Conservation (phyloP, 92 coral and sea anemone species). For the Metridium senile region DNA sequence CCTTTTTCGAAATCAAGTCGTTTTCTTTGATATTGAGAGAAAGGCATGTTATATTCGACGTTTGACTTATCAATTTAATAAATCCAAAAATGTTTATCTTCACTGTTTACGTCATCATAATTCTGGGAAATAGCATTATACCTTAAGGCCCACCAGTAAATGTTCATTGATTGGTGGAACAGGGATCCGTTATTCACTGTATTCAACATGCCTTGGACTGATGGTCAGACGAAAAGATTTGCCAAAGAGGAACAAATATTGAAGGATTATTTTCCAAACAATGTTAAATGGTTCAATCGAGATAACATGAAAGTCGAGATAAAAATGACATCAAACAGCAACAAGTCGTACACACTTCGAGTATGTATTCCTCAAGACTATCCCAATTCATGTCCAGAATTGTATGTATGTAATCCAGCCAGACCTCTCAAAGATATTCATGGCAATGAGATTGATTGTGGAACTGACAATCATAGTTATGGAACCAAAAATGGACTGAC, state of each 20-base stretch:
- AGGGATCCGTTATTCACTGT: background rate
- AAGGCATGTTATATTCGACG: too few relatives aligned
- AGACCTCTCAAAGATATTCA: conserved; percentile 21
- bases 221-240: conserved; percentile 31
- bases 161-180: too few relatives aligned
- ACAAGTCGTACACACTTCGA: conserved; percentile 49
- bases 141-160: too few relatives aligned
- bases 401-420: conserved; percentile 51
- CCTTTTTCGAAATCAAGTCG: background rate
- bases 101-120: background rate
- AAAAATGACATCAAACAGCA: conserved; percentile 37
- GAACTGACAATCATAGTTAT: conserved; percentile 33
- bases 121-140: background rate
- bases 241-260: conserved; percentile 40
- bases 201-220: conserved; percentile 25
- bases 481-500: conserved; percentile 44
- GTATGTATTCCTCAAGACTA: conserved; percentile 45
- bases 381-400: conserved; percentile 54
- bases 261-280: conserved; percentile 42
- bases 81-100: too few relatives aligned
- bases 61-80: too few relatives aligned
- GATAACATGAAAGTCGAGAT: conserved; percentile 45
- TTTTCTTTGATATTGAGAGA: background rate
- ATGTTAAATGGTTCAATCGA: conserved; percentile 72
- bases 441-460: conserved; percentile 13